Evolutionary conservation across 2,888 invertebrate species (phyloP), one percentile per base, ranked within the genome.

Genomic region (Tetramorium bicarinatum): DNA sequence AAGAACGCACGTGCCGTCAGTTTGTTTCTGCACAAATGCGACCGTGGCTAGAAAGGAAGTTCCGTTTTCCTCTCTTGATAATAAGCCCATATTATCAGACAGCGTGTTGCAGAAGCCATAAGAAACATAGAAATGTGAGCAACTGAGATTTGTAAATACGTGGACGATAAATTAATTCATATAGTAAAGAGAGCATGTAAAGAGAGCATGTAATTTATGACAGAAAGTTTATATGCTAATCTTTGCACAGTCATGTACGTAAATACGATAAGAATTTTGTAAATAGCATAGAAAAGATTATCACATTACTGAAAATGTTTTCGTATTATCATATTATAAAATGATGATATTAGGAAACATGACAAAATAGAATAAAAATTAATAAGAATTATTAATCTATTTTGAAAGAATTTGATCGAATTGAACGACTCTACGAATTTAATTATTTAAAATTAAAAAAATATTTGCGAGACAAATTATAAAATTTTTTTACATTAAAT

Each of bases 41-140:
- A 82, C 67, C 66, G 66, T 80, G 44, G 64, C 77, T 89, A 75
- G 87, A 72, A 89, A 91, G 93, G 93, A 93, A 93, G 91, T 91
- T 81, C 89, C 90, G 91, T 89, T 92, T 92, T 92, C 92, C 92
- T 92, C 85, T 91, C 77, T 84, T 87, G 93, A 93, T 93, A 93
- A 88, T 64, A 34, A 13, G 34, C 59, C 67, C 34, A 21, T 82
- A 83, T 88, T 92, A 93, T 93, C 92, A 91, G 84, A 71, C 62
- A 76, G 59, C 76, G 18, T 74, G 82, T 82, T 83, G 15, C 80
- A 82, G 54, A 76, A 64, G 66, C 54, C 56, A 52, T 82, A 75
- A 49, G 25, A 83, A 66, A 74, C 49, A 54, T 79, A 59, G 47
- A 71, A 83, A 54, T n/a, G 34, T 9, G 34, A 66, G n/a, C 25